Base-by-base conservation (phyloP, 2,888 invertebrate species). In the Tethea ocularis region DNA sequence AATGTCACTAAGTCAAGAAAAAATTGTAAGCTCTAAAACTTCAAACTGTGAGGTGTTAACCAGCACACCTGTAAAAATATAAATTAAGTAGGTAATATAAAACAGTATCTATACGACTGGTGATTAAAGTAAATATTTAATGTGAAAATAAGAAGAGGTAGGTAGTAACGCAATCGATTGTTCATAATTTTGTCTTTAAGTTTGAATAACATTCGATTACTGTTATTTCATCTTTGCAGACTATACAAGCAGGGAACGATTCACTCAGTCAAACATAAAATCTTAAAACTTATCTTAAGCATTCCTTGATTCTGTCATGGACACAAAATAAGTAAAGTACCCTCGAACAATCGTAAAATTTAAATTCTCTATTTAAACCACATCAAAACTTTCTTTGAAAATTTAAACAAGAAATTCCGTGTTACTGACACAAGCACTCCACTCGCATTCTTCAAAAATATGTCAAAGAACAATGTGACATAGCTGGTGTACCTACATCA, bases 381-480 rank as follows among this genome's bases (percentile, higher is more conserved):
- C 24, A 24, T 52, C 29, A 53, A 53, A 29, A 17, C 29, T 26
- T n/a, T 51, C 59, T 55, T 57, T 38, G 53, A 53, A 58, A 54
- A 54, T 36, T 38, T 11, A 38, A 53, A 15, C 38, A 52, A 15
- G 41, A 57, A 62, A 56, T 46, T 46, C 58, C 56, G 57, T 56
- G 56, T 22, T 60, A 52, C 52, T 62, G 62, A 61, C 60, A 56
- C 52, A 60, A 46, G 46, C 53, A 57, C 46, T 51, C 20, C 26
- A n/a, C 13, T 24, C 22, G 15, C 38, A 38, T 46, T 56, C 46
- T 4, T 46, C 10, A 26, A 51, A 26, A 56, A 57, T 54, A 38
- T 46, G 56, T 52, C 52, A 52, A 52, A 36, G 52, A 38, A 23
- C 26, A 26, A 56, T 8, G 38, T 29, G 26, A 29, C 29, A 26